Conservation (phyloP, 1,140 invertebrate genomes). For the Hydropsyche tenuis region DNA sequence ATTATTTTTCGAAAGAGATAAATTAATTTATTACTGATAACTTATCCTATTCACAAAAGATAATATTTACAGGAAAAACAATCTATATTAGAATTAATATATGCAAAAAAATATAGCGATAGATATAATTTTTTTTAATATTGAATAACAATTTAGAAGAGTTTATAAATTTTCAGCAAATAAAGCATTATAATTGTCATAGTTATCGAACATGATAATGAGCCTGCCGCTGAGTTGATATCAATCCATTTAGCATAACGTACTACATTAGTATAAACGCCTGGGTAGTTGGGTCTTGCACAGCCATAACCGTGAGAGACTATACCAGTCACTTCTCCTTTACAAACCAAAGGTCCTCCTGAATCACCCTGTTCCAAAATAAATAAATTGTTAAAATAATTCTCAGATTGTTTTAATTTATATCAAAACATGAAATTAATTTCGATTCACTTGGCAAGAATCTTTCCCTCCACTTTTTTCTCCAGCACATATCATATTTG, state of each 20-base stretch:
- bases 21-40: too few species aligned
- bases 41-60: too few species aligned
- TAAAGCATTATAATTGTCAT: too few species aligned
- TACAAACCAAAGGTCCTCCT: constrained; percentile 62
- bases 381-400: too few species aligned
- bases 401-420: too few species aligned
- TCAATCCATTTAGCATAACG: constrained; percentile 67
- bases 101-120: too few species aligned
- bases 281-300: constrained; percentile 56
- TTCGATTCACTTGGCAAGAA: constrained; percentile 49
- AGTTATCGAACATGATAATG: constrained; percentile 15
- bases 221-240: constrained; percentile 34
- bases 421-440: not conserved
- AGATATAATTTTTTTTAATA: too few species aligned
- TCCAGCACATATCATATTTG: constrained; percentile 30
- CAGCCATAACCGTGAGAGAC: constrained; percentile 62
- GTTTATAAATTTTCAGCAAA: too few species aligned
- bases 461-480: constrained; percentile 41
- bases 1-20: too few species aligned
- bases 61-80: too few species aligned
- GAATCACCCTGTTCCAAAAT: constrained; percentile 55
- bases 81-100: too few species aligned
- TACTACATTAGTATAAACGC: constrained; percentile 65
- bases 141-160: too few species aligned
- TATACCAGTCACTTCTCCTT: constrained; percentile 63